These are phyloP conservation scores for Eptesicus fuscus DNA, from an alignment of 2,113 vertebrate genomes.

Conservation along the genomic window DNA sequence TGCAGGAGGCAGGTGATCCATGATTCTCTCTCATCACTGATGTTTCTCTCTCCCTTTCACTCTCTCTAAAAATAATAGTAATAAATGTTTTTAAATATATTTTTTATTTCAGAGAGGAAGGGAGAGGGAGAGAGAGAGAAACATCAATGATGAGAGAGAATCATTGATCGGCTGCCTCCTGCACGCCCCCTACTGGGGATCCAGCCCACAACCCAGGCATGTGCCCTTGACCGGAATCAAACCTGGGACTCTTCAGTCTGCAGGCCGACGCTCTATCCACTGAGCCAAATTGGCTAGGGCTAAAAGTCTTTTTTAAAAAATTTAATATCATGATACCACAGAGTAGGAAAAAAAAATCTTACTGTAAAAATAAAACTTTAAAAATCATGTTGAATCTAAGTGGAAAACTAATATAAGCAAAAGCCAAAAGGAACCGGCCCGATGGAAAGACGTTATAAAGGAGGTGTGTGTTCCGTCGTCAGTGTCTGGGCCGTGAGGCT, in stretches of 20 bases:
- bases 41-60: background rate
- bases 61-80: background rate
- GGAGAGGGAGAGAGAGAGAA: background rate
- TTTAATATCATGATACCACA: background rate
- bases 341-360: background rate
- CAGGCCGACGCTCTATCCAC: too few relatives aligned
- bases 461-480: fast-evolving
- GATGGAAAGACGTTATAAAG: fast-evolving
- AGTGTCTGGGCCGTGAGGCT: too few relatives aligned
- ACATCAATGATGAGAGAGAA: background rate
- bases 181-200: background rate
- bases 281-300: too few relatives aligned
- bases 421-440: background rate
- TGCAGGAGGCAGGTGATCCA: too few relatives aligned
- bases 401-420: background rate
- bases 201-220: too few relatives aligned
- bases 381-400: background rate
- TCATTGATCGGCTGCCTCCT: background rate
- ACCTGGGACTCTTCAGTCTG: too few relatives aligned
- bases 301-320: background rate
- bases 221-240: too few relatives aligned
- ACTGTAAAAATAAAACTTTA: background rate
- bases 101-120: too few relatives aligned
- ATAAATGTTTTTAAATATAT: background rate
- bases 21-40: background rate